These are phyloP conservation scores for Philhelius pedissequus DNA, from an alignment of 2,888 invertebrate genomes.

Conservation along the genomic window DNA sequence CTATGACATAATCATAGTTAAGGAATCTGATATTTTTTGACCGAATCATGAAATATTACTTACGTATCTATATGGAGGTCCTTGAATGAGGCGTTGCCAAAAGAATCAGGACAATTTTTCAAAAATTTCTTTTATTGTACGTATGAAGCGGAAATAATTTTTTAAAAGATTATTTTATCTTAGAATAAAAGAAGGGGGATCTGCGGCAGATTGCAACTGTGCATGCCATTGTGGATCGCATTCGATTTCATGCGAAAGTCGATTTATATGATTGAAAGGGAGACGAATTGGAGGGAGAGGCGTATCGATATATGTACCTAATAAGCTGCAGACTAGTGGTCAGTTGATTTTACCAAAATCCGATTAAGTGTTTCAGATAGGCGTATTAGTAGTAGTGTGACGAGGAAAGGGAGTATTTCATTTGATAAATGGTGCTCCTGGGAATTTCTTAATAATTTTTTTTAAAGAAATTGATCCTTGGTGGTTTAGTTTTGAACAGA, in stretches of 20 bases:
- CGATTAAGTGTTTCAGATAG: conserved; percentile 30
- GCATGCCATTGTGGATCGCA: background rate
- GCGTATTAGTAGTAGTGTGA: conserved; percentile 12
- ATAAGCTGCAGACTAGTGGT: conserved; percentile 45
- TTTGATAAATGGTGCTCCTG: background rate
- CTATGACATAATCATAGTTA: conserved; percentile 38
- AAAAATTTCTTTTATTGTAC: conserved; percentile 1
- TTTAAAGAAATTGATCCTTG: background rate
- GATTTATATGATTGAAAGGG: background rate
- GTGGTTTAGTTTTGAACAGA: no score
- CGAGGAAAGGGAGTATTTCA: background rate
- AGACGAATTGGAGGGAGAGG: conserved; percentile 19
- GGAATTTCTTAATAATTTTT: background rate
- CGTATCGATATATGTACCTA: conserved; percentile 24
- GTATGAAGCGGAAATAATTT: conserved; percentile 20
- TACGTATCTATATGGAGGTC: no score
- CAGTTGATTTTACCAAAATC: conserved; percentile 36
- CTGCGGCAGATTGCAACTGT: background rate
- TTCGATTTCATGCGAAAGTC: background rate
- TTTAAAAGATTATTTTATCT: background rate
- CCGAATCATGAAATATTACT: background rate
- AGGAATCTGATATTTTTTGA: background rate
- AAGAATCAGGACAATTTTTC: conserved; percentile 52
- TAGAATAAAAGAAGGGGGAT: background rate
- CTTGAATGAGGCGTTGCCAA: conserved; percentile 34